phyloP scores from a whole-genome alignment of 2,113 vertebrate genomes.

The Antechinus flavipes region DNA sequence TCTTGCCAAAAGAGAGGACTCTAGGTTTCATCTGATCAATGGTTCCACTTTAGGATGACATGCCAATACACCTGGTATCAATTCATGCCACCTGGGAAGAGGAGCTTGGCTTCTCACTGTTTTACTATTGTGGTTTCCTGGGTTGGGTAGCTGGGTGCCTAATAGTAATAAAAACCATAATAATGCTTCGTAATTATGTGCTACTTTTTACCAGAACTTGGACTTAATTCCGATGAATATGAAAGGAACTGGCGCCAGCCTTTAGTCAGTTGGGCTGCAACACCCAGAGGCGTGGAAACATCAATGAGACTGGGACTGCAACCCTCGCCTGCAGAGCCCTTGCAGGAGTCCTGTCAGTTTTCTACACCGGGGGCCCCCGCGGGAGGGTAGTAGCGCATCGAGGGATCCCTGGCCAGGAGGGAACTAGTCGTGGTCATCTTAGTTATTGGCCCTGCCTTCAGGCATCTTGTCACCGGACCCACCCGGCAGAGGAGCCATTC shows the following conservation, averaged over 20 bases:
- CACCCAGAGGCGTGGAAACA: conserved; percentile 70
- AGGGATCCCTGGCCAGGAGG: conserved; percentile 3
- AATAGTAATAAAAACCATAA: conserved; percentile 79
- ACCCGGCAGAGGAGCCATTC: background rate
- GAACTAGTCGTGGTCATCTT: background rate
- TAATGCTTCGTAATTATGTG: conserved; percentile 75
- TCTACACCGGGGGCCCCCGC: too few species aligned
- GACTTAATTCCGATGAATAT: conserved; percentile 73
- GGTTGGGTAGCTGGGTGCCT: conserved; percentile 74
- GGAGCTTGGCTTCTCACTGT: conserved; percentile 65
- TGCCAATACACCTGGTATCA: conserved; percentile 73
- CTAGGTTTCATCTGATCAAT: conserved; percentile 57
- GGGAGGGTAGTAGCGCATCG: too few species aligned
- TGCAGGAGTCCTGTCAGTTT: too few species aligned
- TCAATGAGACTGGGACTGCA: conserved; percentile 49
- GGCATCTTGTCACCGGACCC: background rate
- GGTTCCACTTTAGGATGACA: conserved; percentile 31
- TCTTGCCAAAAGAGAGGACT: conserved; percentile 58
- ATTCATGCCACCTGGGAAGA: conserved; percentile 70
- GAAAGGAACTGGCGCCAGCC: conserved; percentile 64
- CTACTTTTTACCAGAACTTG: conserved; percentile 73
- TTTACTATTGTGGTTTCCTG: conserved; percentile 76
- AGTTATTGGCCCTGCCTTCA: background rate
- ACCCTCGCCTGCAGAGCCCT: conserved; percentile 48
- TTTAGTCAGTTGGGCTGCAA: conserved; percentile 62